A percentile compares a stretch with the other conserved stretches of the same genome.
Evolutionary conservation across 92 coral and sea anemone species (phyloP).

Genomic region (Zoanthus sociatus): DNA sequence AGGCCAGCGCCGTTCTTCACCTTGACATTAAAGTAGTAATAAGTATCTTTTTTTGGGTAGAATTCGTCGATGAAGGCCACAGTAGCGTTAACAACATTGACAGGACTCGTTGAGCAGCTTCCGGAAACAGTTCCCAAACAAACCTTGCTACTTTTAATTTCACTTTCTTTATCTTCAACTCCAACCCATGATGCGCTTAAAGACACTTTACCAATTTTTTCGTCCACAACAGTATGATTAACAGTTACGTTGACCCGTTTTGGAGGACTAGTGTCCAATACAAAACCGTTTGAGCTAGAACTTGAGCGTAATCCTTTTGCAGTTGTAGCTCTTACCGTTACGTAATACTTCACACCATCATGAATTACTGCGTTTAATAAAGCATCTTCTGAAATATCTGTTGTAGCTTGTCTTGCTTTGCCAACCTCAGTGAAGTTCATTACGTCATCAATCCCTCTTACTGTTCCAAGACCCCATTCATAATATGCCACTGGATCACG

Average conservation of each 20-base stretch:
- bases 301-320: conserved; percentile 72
- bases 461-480: conserved; percentile 93
- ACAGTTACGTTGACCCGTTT: conserved; percentile 61
- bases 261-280: conserved; percentile 87
- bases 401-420: conserved; percentile 62
- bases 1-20: conserved; percentile 86
- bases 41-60: conserved; percentile 60
- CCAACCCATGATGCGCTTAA: conserved; percentile 76
- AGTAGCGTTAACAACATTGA: conserved; percentile 45
- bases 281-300: conserved; percentile 84
- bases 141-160: conserved; percentile 64
- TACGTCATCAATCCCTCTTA: conserved; percentile 69
- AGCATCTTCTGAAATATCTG: conserved; percentile 70
- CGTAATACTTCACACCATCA: conserved; percentile 80
- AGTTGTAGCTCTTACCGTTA: conserved; percentile 82
- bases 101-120: conserved; percentile 59
- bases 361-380: conserved; percentile 66
- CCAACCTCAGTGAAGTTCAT: conserved; percentile 81
- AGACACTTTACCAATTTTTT: conserved; percentile 63
- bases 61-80: conserved; percentile 68
- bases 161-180: conserved; percentile 79
- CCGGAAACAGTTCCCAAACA: conserved; percentile 82
- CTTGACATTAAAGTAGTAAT: conserved; percentile 75
- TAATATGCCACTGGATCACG: conserved; percentile 86
- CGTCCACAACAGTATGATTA: conserved; percentile 66